Percentiles rank a stretch among this genome's conserved stretches.
Evolutionary conservation across 2,113 vertebrate species (phyloP).

Genomic region (Gopherus flavomarginatus): DNA sequence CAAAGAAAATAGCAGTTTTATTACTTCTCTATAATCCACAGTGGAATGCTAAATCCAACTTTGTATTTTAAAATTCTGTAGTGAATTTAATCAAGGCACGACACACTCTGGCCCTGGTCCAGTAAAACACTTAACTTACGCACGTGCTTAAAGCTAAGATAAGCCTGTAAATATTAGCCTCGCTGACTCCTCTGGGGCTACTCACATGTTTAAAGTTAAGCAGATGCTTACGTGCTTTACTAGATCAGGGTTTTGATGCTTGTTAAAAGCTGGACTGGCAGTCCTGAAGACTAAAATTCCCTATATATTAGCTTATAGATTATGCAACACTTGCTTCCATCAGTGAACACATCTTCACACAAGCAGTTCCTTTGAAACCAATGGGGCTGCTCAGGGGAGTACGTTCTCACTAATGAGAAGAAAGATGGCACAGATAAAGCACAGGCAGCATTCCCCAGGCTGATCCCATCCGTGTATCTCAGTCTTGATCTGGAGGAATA

Average conservation of each 20-base stretch:
- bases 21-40: too few species aligned
- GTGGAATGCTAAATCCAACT: fast-evolving
- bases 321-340: not conserved
- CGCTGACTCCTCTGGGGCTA: not conserved
- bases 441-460: not conserved
- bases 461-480: not conserved
- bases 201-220: not conserved
- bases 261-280: not conserved
- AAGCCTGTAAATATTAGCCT: not conserved
- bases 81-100: not conserved
- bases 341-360: not conserved
- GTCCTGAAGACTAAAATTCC: not conserved
- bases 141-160: not conserved
- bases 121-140: not conserved
- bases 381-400: not conserved
- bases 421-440: not conserved
- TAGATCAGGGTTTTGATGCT: not conserved
- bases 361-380: fast-evolving
- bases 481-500: not conserved
- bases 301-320: not conserved
- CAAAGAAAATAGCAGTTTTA: not conserved
- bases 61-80: not conserved
- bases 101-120: not conserved
- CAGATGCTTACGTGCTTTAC: not conserved
- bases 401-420: not conserved